A percentile compares a stretch with the other conserved stretches of the same genome.
Conservation (phyloP, 2,797 vertebrate species). For the Buphagus erythrorhynchus region DNA sequence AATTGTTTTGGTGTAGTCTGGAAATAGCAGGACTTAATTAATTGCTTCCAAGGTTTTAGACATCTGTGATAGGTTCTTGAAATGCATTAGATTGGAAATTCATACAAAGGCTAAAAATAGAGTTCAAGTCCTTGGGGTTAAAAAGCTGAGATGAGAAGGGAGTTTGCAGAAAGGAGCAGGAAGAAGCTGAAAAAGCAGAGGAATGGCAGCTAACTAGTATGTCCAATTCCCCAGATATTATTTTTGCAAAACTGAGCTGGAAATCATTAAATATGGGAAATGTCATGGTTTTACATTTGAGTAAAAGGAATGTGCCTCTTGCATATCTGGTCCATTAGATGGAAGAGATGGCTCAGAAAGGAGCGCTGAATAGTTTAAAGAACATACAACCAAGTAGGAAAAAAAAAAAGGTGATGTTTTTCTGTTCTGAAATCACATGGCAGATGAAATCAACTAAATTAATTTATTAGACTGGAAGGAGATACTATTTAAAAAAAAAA, state of each 20-base stretch:
- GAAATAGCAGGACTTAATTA: slow-evolving; percentile 79
- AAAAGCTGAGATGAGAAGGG: slow-evolving; percentile 37
- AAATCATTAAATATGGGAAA: slow-evolving; percentile 3
- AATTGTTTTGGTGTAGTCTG: slow-evolving; percentile 81
- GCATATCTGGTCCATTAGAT: not conserved
- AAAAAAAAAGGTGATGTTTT: fast-evolving
- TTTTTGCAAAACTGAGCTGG: slow-evolving; percentile 3
- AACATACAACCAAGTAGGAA: not conserved
- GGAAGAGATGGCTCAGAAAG: not conserved
- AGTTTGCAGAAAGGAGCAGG: not conserved
- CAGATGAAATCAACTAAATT: not conserved
- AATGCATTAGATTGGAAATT: slow-evolving; percentile 74
- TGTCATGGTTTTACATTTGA: not conserved
- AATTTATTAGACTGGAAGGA: not conserved
- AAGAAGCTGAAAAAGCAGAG: not conserved
- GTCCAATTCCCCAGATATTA: not conserved
- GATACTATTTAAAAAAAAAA: not conserved
- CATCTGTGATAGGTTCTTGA: slow-evolving; percentile 73
- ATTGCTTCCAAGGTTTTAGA: slow-evolving; percentile 78
- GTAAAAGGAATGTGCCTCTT: not conserved
- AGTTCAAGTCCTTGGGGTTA: slow-evolving; percentile 63
- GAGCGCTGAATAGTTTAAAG: not conserved
- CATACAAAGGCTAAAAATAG: slow-evolving; percentile 75
- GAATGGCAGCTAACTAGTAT: not conserved
- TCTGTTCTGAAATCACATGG: not conserved